phyloP scores from a whole-genome alignment of 92 coral and sea anemone species.

The Heliopora coerulea region DNA sequence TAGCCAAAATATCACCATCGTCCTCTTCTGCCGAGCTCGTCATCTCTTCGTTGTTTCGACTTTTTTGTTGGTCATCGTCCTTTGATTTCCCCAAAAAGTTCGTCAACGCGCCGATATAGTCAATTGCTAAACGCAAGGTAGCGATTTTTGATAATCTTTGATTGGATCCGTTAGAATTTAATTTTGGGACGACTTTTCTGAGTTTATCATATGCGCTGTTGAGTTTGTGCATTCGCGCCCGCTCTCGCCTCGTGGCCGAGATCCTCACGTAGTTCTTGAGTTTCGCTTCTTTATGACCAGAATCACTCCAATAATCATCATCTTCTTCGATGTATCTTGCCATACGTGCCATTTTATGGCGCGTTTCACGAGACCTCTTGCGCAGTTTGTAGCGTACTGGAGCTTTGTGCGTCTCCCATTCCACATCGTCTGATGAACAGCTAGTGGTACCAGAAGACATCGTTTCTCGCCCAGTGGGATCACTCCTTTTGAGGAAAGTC shows the following conservation, averaged over 20 bases:
- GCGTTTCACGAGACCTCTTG: conserved; percentile 73
- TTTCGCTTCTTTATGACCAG: conserved; percentile 63
- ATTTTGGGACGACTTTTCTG: conserved; percentile 83
- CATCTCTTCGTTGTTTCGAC: conserved; percentile 40
- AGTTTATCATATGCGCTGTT: conserved; percentile 86
- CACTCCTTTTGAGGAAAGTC: conserved; percentile 1
- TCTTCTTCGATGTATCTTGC: conserved; percentile 71
- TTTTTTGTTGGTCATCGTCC: conserved; percentile 31
- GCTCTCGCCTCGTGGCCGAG: conserved; percentile 84
- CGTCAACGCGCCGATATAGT: conserved; percentile 78
- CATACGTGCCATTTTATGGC: conserved; percentile 73
- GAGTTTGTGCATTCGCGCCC: conserved; percentile 82
- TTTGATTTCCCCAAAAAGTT: conserved; percentile 57
- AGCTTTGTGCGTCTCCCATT: background rate
- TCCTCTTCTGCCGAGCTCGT: conserved; percentile 55
- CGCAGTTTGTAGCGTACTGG: conserved; percentile 68
- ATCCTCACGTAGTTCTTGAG: conserved; percentile 69
- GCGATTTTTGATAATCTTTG: conserved; percentile 88
- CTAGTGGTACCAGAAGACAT: conserved; percentile 22
- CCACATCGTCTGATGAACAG: conserved; percentile 24
- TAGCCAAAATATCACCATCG: conserved; percentile 50
- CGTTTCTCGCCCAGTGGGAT: conserved; percentile 13
- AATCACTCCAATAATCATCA: conserved; percentile 72
- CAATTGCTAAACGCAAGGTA: conserved; percentile 85
- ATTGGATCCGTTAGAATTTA: conserved; percentile 57